Evolutionary conservation across 1,140 invertebrate genomes (phyloP), one percentile per base, ranked within the genome.

Genomic region (Monochamus saltuarius): DNA sequence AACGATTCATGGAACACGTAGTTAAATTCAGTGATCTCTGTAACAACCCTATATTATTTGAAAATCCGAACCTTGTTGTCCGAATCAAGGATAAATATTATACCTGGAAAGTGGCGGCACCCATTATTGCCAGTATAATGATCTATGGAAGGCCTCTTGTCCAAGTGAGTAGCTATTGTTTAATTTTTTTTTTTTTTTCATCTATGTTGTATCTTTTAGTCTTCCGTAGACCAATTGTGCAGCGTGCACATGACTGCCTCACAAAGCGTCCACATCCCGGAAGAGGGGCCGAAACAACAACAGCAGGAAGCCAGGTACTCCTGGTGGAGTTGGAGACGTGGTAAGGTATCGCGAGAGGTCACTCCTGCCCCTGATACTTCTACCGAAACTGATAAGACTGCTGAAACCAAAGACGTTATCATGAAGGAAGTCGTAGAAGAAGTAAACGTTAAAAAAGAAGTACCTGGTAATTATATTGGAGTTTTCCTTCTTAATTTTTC

Each of bases 61-160:
- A 88, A 56, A 89, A 94, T 77, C 90, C 92, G 16, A 89, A 91
- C 73, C 82, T 98, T 53, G 89, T 97, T 14, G 88, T 97, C 60
- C 87, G 91, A 72, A 85, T 98, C 36, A 89, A 88, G 70, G 88
- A 88, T 59, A 92, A 94, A 79, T 92, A 87, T 77, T 91, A 94
- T 79, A 92, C 89, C 71, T 97, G 95, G 94, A 77, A 86, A 53
- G 86, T 88, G 40, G 95, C 94, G 59, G 89, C 88, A 59, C 91
- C 95, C 10, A 87, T 95, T 67, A 83, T 98, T 59, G 84, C 97
- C 69, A 91, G 90, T 49, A 80, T 91, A 38, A 83, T 92, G 17
- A 85, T 89, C 57, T 98, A 90, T 80, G 86, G 94, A 71, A 85
- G 91, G 68, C 85, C 89, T 56, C 79, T 98, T 64, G 88, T 92